These are phyloP conservation scores for Parus major DNA, from an alignment of 2,113 vertebrate species.

Conservation along the genomic window DNA sequence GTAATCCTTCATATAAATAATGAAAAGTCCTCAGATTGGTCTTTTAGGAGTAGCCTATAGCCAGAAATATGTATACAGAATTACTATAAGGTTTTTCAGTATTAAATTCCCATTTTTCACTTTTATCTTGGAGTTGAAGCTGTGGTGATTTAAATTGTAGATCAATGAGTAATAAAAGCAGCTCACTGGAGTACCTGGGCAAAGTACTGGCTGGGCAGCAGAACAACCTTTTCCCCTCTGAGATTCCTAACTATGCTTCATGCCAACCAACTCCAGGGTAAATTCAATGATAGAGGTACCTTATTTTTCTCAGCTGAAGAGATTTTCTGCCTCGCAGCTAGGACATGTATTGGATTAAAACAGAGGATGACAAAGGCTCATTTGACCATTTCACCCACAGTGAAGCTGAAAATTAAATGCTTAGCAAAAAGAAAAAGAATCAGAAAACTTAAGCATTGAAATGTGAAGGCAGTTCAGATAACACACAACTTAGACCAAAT, in stretches of 20 bases:
- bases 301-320: background rate
- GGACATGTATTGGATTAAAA: background rate
- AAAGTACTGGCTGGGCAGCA: background rate
- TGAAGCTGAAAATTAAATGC: background rate
- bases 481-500: background rate
- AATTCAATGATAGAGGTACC: background rate
- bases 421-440: background rate
- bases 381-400: background rate
- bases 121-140: background rate
- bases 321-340: background rate
- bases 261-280: background rate
- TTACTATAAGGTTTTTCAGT: background rate
- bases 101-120: background rate
- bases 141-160: background rate
- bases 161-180: background rate
- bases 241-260: background rate
- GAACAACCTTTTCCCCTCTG: background rate
- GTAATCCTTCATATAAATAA: background rate
- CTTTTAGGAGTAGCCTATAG: background rate
- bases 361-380: background rate
- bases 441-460: background rate
- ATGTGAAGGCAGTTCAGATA: background rate
- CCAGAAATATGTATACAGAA: background rate
- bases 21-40: background rate
- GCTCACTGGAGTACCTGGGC: background rate